Percentiles rank a stretch among this genome's conserved stretches.
phyloP scores from a whole-genome alignment of 2,888 invertebrate genomes.

The Polylopha cassiicola region DNA sequence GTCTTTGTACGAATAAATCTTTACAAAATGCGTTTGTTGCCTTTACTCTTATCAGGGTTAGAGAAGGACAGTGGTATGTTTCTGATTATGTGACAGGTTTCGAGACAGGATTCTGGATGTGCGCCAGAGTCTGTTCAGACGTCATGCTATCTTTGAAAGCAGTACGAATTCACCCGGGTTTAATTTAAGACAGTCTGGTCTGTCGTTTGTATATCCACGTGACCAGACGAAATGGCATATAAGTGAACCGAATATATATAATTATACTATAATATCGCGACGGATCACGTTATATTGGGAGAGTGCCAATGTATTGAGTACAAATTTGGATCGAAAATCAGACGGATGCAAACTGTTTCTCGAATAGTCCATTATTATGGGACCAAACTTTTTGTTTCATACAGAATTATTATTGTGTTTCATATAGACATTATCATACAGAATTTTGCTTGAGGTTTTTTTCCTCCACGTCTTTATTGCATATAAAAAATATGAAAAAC shows the following conservation, averaged over 20 bases:
- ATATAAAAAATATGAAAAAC: neutral
- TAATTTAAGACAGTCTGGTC: constrained; percentile 22
- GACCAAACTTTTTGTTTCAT: no score
- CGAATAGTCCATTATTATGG: no score
- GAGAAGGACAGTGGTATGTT: constrained; percentile 10
- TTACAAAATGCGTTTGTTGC: neutral
- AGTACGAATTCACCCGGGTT: constrained; percentile 20
- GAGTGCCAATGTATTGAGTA: constrained; percentile 13
- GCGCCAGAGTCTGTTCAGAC: constrained; percentile 15
- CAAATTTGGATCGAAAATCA: no score
- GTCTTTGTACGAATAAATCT: no score
- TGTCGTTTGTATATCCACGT: constrained; percentile 16
- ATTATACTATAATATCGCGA: constrained; percentile 5
- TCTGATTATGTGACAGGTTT: constrained; percentile 7
- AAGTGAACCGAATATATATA: constrained; percentile 7
- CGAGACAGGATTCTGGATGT: constrained; percentile 16
- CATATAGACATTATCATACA: no score
- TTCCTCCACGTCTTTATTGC: no score
- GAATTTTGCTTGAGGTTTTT: no score
- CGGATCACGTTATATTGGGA: constrained; percentile 10
- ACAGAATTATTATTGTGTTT: no score
- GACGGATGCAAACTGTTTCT: no score
- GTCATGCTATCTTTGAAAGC: constrained; percentile 23
- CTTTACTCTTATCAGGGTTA: neutral
- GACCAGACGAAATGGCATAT: constrained; percentile 11